Evolutionary conservation across 2,797 vertebrate genomes (phyloP).

Genomic region (Naso thynnoides): DNA sequence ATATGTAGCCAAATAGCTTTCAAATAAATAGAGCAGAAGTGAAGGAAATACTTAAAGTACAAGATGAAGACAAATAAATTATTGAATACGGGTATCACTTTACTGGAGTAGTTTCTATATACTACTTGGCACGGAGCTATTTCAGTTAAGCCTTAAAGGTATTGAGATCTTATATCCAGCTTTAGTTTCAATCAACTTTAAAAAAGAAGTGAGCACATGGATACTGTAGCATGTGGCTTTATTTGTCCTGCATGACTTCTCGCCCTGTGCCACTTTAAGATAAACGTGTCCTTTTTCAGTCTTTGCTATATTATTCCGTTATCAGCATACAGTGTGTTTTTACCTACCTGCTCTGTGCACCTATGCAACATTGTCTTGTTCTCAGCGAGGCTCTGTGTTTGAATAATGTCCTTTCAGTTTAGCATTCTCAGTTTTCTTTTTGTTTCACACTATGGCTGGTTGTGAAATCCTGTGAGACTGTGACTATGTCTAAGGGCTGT

Average conservation of each 20-base stretch:
- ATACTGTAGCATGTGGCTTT: background rate
- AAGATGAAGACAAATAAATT: too few relatives aligned
- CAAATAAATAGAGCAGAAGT: too few relatives aligned
- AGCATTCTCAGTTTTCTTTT: constrained; percentile 15
- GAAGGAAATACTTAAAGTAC: too few relatives aligned
- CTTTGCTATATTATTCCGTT: background rate
- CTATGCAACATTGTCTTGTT: background rate
- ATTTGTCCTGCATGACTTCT: background rate
- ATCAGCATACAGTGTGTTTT: background rate
- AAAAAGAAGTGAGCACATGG: background rate
- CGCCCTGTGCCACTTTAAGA: background rate
- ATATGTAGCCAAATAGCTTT: too few relatives aligned
- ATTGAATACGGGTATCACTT: too few relatives aligned
- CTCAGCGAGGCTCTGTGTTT: background rate
- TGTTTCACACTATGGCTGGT: constrained; percentile 3
- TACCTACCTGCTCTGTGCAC: background rate
- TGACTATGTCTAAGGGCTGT: background rate
- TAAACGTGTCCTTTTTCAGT: background rate
- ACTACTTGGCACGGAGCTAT: too few relatives aligned
- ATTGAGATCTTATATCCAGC: too few relatives aligned
- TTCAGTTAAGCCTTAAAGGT: too few relatives aligned
- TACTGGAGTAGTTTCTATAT: too few relatives aligned
- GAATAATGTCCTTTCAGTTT: constrained; percentile 16
- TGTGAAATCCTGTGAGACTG: constrained; percentile 5
- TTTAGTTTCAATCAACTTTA: too few relatives aligned